Evolutionary conservation across 2,888 invertebrate species (phyloP).

Genomic region (Lasiommata megera): DNA sequence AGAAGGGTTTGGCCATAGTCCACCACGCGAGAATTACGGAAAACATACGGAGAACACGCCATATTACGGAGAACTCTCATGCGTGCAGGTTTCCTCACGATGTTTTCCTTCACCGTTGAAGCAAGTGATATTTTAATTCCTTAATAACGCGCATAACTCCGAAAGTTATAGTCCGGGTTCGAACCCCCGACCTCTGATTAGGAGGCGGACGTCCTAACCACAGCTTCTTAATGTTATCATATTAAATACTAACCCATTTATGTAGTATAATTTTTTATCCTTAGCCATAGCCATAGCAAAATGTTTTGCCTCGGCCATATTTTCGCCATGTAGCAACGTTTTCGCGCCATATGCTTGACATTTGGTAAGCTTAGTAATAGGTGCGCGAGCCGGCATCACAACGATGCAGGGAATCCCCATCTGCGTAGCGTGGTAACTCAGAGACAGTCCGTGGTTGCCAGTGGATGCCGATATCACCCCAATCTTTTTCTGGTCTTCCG

Average conservation of each 20-base stretch:
- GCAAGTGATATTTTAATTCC: no score
- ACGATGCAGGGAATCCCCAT: slow-evolving; percentile 88
- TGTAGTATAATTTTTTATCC: slow-evolving; percentile 87
- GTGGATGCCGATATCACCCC: slow-evolving; percentile 95
- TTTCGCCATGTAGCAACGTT: slow-evolving; percentile 88
- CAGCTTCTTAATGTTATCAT: no score
- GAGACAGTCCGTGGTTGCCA: slow-evolving; percentile 93
- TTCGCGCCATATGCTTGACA: slow-evolving; percentile 90
- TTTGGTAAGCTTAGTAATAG: slow-evolving; percentile 94
- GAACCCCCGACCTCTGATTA: no score
- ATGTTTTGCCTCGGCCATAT: slow-evolving; percentile 89
- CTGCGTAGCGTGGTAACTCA: slow-evolving; percentile 87
- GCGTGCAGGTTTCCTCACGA: no score
- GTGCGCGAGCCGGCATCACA: slow-evolving; percentile 93
- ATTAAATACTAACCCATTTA: slow-evolving; percentile 88
- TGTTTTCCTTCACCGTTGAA: no score
- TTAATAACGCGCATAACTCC: no score
- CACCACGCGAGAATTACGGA: no score
- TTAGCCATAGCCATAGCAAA: slow-evolving; percentile 87
- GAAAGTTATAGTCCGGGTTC: no score
- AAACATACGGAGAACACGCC: no score
- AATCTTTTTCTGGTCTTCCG: slow-evolving; percentile 85
- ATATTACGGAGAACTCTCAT: no score
- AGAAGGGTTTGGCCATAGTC: no score
- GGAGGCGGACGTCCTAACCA: no score